Percentiles rank a stretch among this genome's conserved stretches.
Conservation (phyloP, 2,888 invertebrate species). For the Miltochrista miniata region DNA sequence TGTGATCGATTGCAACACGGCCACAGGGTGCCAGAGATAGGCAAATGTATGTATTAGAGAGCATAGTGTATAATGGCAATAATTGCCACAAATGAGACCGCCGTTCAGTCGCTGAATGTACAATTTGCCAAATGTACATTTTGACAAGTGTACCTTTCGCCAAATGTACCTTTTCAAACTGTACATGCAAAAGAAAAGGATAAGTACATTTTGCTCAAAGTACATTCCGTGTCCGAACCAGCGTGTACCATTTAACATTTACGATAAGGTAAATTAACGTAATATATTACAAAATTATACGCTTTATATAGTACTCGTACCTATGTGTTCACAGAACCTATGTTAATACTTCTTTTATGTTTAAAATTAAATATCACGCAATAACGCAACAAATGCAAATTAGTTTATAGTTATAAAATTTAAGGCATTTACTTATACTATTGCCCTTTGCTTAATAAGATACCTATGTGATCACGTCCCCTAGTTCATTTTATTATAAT, state of each 20-base stretch:
- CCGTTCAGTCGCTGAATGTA: no score
- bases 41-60: neutral
- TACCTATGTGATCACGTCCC: neutral
- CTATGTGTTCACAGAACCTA: conserved; percentile 31
- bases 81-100: no score
- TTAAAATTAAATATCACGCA: conserved; percentile 6
- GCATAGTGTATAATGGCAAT: no score
- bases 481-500: conserved; percentile 17
- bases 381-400: neutral
- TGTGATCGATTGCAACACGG: neutral
- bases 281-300: conserved; percentile 13
- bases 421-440: no score
- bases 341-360: conserved; percentile 11
- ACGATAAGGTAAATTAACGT: conserved; percentile 13
- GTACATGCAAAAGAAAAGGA: no score
- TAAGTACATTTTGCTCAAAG: no score
- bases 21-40: neutral
- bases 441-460: no score
- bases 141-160: no score
- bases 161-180: no score
- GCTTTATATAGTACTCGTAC: conserved; percentile 11
- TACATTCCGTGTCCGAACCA: no score
- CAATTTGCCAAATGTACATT: no score
- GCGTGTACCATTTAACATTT: neutral
- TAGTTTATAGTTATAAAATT: no score